Conservation (phyloP, 2,888 invertebrate genomes). For the Gryllus longicercus region DNA sequence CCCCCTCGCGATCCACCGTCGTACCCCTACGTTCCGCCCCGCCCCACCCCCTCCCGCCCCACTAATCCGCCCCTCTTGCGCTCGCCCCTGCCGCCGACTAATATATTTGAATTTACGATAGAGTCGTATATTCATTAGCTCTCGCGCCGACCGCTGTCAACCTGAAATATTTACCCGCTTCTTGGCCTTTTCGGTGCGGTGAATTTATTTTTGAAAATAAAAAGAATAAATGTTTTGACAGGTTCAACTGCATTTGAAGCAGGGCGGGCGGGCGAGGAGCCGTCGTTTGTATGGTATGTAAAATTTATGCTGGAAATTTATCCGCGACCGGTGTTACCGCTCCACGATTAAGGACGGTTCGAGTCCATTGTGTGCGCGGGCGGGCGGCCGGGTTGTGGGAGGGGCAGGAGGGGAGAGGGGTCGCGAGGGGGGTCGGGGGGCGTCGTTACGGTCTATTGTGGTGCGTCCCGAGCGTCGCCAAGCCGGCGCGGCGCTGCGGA, state of each 20-base stretch:
- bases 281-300: conserved; percentile 6
- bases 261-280: not conserved
- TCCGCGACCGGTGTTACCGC: conserved; percentile 7
- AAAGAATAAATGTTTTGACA: conserved; percentile 3
- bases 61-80: not conserved
- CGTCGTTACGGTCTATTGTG: too few species aligned
- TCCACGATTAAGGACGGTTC: not conserved
- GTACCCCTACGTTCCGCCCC: not conserved
- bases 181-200: not conserved
- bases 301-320: conserved; percentile 1
- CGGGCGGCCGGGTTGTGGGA: not conserved
- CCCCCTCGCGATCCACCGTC: not conserved
- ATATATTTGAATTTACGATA: conserved; percentile 5
- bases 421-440: too few species aligned
- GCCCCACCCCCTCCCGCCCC: not conserved
- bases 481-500: too few species aligned
- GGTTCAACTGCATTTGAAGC: not conserved
- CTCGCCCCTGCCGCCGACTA: not conserved
- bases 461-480: too few species aligned
- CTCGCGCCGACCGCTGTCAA: not conserved
- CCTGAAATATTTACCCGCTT: conserved; percentile 17
- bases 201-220: conserved; percentile 8
- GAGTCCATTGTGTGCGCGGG: not conserved
- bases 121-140: conserved; percentile 1
- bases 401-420: not conserved